Percentiles rank a stretch among this genome's conserved stretches.
phyloP scores from a whole-genome alignment of 1,140 invertebrate species.

The Platorchestia sp. region DNA sequence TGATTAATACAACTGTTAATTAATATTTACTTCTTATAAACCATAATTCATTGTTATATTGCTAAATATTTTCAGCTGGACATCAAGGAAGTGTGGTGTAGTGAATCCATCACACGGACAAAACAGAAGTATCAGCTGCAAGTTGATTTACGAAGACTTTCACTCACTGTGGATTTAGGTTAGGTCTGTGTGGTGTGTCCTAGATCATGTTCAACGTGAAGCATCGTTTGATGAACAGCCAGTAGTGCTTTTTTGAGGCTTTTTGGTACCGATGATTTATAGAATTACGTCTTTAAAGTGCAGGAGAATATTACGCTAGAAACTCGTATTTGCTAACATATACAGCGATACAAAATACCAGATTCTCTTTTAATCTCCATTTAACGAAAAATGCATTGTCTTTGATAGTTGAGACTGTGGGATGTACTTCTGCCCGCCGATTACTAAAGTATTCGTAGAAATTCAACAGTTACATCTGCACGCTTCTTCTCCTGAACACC shows the following conservation, averaged over 20 bases:
- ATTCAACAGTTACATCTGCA: conserved; percentile 42
- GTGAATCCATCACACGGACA: neutral
- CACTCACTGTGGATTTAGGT: conserved; percentile 32
- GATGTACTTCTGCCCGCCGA: neutral
- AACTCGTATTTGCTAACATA: conserved; percentile 27
- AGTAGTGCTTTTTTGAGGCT: conserved; percentile 49
- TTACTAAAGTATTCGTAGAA: conserved; percentile 20
- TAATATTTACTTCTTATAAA: conserved; percentile 30
- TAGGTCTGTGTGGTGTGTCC: conserved; percentile 42
- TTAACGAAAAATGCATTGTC: conserved; percentile 6
- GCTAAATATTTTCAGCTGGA: conserved; percentile 23
- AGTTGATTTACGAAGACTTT: neutral
- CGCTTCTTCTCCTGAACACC: conserved; percentile 29
- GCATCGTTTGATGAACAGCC: conserved; percentile 44
- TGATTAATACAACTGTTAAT: conserved; percentile 15
- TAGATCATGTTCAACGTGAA: conserved; percentile 4
- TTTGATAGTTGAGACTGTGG: neutral
- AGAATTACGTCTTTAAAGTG: conserved; percentile 23
- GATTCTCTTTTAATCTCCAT: conserved; percentile 12
- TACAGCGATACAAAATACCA: neutral
- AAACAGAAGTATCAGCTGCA: neutral
- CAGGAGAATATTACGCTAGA: neutral
- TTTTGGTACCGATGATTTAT: conserved; percentile 52
- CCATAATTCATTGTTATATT: conserved; percentile 39
- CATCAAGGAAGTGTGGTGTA: neutral